Evolutionary conservation across 2,888 invertebrate genomes (phyloP).

Genomic region (Tribolium freemani): DNA sequence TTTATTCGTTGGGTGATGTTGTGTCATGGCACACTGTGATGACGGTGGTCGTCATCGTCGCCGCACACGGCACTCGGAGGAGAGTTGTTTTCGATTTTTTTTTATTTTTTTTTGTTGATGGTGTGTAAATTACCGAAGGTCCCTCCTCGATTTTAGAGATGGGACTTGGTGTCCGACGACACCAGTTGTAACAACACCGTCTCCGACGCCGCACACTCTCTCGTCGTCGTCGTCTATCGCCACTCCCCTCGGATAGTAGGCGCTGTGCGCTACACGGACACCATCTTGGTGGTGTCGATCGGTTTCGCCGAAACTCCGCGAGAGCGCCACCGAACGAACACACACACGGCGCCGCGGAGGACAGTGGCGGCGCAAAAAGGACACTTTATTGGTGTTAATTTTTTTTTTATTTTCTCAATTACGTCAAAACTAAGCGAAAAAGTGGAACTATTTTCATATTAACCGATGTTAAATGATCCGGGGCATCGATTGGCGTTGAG

Average conservation of each 20-base stretch:
- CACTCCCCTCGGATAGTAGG: conserved; percentile 34
- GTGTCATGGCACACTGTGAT: conserved; percentile 53
- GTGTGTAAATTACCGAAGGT: background rate
- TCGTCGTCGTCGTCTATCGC: conserved; percentile 33
- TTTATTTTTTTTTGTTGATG: background rate
- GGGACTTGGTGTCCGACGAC: background rate
- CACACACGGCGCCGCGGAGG: conserved; percentile 40
- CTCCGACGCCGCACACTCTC: conserved; percentile 11
- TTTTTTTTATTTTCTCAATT: too few species aligned
- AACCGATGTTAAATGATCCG: too few species aligned
- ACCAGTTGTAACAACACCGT: background rate
- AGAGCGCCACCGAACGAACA: conserved; percentile 46
- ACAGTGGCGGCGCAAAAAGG: background rate
- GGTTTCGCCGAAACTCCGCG: conserved; percentile 49
- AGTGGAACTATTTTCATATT: too few species aligned
- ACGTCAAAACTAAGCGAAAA: too few species aligned
- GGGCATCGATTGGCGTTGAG: too few species aligned
- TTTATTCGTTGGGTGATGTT: conserved; percentile 44
- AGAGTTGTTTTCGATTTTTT: background rate
- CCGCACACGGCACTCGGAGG: background rate
- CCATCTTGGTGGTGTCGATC: conserved; percentile 54
- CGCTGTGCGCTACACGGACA: conserved; percentile 52
- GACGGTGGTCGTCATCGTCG: conserved; percentile 49
- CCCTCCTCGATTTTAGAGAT: background rate
- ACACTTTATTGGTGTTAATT: too few species aligned